Conservation (phyloP, 1,140 invertebrate species). For the Ceratina japonica region DNA sequence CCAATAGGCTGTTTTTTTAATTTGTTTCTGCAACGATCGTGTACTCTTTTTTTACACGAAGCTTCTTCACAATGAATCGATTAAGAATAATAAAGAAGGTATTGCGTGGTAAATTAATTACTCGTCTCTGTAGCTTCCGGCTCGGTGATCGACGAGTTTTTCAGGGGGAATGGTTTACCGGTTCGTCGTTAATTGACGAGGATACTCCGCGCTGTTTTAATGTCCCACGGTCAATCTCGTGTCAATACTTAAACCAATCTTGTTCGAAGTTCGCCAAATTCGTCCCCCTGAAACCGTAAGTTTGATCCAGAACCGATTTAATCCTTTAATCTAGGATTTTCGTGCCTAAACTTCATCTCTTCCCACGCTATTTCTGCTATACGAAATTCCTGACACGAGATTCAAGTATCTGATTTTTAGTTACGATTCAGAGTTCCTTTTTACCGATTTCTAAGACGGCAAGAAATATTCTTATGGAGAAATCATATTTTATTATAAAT, state of each 20-base stretch:
- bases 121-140: neutral
- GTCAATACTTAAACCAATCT: neutral
- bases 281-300: neutral
- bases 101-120: constrained; percentile 30
- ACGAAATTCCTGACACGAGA: too few relatives aligned
- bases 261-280: neutral
- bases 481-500: too few relatives aligned
- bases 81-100: constrained; percentile 23
- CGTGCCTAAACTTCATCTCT: neutral
- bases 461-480: too few relatives aligned
- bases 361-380: too few relatives aligned
- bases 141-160: neutral
- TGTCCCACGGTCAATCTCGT: neutral
- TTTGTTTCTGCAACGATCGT: neutral
- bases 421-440: too few relatives aligned
- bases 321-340: neutral
- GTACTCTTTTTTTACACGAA: neutral
- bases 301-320: neutral
- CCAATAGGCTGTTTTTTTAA: constrained; percentile 2
- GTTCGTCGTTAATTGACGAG: neutral
- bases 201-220: neutral
- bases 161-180: neutral
- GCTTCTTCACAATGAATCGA: constrained; percentile 1
- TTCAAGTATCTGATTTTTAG: too few relatives aligned
- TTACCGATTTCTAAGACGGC: too few relatives aligned